Evolutionary conservation across 2,888 invertebrate genomes (phyloP).

Genomic region (Melieria picta): DNA sequence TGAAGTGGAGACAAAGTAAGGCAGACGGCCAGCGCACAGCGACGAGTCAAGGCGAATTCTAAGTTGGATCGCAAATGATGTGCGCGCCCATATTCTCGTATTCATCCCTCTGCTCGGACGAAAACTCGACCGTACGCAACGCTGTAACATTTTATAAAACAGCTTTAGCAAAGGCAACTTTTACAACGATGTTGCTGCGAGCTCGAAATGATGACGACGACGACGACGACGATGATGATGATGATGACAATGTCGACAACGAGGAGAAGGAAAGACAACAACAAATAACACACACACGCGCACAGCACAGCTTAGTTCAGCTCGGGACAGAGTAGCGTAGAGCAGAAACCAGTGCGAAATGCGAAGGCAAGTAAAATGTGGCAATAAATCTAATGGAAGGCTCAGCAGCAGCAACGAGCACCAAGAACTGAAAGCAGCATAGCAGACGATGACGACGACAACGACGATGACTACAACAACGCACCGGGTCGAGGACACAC

Average conservation of each 20-base stretch:
- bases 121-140: not conserved
- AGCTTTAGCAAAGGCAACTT: slow-evolving; percentile 4
- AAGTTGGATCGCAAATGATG: no score
- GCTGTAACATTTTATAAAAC: slow-evolving; percentile 25
- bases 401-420: slow-evolving; percentile 18
- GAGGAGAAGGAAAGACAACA: not conserved
- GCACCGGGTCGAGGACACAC: not conserved
- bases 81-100: no score
- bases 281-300: not conserved
- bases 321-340: not conserved
- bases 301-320: not conserved
- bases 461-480: not conserved
- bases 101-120: no score
- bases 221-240: slow-evolving; percentile 29
- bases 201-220: not conserved
- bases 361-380: slow-evolving; percentile 52
- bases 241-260: slow-evolving; percentile 19
- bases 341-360: slow-evolving; percentile 33
- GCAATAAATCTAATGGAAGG: slow-evolving; percentile 58
- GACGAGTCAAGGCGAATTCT: not conserved
- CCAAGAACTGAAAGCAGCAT: not conserved
- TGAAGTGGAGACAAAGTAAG: not conserved
- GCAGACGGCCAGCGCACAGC: not conserved
- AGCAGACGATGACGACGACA: slow-evolving; percentile 43
- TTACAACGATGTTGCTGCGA: not conserved